phyloP scores from a whole-genome alignment of 2,113 vertebrate genomes.

The Anoura caudifer region DNA sequence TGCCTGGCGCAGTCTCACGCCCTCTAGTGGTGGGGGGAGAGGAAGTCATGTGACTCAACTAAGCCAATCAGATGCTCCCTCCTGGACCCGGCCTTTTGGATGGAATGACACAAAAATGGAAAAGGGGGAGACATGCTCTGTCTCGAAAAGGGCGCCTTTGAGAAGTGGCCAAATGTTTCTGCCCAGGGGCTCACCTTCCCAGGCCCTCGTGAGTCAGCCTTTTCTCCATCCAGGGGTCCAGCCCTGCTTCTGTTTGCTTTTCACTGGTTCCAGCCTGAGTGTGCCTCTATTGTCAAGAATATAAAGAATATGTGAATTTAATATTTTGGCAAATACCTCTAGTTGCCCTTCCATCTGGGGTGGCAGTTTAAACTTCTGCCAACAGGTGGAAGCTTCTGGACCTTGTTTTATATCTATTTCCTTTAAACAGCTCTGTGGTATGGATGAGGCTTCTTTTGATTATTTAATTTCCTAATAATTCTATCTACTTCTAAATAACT shows the following conservation, averaged over 20 bases:
- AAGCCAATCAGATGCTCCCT: not conserved
- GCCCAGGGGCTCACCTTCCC: not conserved
- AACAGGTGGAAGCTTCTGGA: not conserved
- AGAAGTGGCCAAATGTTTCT: not conserved
- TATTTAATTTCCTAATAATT: not conserved
- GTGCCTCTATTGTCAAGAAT: not conserved
- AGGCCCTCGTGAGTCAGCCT: not conserved
- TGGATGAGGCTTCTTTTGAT: not conserved
- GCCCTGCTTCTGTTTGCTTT: not conserved
- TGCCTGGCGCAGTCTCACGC: accelerated
- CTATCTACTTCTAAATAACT: constrained; percentile 29
- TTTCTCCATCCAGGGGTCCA: not conserved
- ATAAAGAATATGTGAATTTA: not conserved
- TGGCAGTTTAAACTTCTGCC: not conserved
- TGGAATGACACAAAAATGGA: not conserved
- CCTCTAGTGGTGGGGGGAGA: too few relatives aligned
- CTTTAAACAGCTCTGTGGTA: not conserved
- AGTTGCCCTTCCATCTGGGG: not conserved
- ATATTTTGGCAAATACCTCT: not conserved
- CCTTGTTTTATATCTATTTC: not conserved
- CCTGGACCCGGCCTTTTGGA: not conserved
- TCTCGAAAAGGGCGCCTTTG: not conserved
- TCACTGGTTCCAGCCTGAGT: not conserved
- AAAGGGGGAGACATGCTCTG: not conserved
- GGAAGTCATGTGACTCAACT: not conserved